A percentile compares a stretch with the other conserved stretches of the same genome.
Evolutionary conservation across 1,140 invertebrate species (phyloP).

Genomic region (Paralvinella palmiformis): DNA sequence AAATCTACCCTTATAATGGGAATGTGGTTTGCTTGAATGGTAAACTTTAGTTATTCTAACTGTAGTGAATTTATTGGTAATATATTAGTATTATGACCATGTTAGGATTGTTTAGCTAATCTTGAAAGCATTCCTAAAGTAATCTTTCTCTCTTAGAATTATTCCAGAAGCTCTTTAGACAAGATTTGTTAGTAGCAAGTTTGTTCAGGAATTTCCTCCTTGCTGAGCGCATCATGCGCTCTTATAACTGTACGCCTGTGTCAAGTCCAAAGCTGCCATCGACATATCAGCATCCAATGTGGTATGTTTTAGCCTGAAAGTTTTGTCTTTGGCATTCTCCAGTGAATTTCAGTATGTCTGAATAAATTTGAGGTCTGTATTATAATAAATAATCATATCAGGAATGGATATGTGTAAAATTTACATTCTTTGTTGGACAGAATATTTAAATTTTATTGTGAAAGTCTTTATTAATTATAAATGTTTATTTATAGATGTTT

Average conservation of each 20-base stretch:
- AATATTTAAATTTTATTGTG: not conserved
- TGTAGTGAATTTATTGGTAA: too few species aligned
- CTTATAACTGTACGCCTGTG: slow-evolving; percentile 92
- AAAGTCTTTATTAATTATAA: slow-evolving; percentile 5
- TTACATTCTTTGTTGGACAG: not conserved
- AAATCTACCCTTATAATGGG: too few species aligned
- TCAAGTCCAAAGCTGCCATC: slow-evolving; percentile 79
- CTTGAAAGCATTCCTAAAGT: too few species aligned
- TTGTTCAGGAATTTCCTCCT: slow-evolving; percentile 95
- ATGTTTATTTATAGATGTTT: not conserved
- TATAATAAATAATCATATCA: too few species aligned
- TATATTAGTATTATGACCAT: too few species aligned
- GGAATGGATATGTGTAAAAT: not conserved
- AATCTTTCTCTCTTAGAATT: slow-evolving; percentile 60
- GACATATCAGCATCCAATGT: slow-evolving; percentile 67
- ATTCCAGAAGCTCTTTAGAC: slow-evolving; percentile 91
- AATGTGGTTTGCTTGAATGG: too few species aligned
- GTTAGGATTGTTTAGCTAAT: too few species aligned
- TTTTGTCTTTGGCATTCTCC: too few species aligned
- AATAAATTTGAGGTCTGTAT: too few species aligned
- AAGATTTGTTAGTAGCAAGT: slow-evolving; percentile 93
- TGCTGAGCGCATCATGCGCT: slow-evolving; percentile 91
- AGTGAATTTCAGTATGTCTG: too few species aligned
- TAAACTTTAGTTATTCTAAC: too few species aligned
- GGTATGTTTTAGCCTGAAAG: too few species aligned